Percentiles rank a stretch among this genome's conserved stretches.
Evolutionary conservation across 2,113 vertebrate species (phyloP).

Genomic region (Meleagris gallopavo): DNA sequence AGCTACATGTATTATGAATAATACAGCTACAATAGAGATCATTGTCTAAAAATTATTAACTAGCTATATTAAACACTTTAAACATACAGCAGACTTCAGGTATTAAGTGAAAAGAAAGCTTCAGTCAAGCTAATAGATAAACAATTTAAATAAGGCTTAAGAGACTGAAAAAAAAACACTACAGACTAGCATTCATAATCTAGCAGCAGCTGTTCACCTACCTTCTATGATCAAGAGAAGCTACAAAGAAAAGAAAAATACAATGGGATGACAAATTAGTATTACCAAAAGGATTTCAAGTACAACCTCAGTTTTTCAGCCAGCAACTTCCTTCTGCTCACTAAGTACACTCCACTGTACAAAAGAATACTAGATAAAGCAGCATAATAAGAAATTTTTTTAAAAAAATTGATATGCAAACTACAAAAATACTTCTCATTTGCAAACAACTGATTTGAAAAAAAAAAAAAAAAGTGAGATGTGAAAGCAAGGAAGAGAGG

Average conservation of each 20-base stretch:
- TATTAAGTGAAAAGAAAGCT: neutral
- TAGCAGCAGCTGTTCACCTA: neutral
- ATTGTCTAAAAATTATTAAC: neutral
- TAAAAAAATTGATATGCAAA: neutral
- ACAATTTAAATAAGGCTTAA: neutral
- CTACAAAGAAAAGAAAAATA: neutral
- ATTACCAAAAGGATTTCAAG: neutral
- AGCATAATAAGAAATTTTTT: neutral
- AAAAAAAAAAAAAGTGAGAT: neutral
- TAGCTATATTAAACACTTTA: neutral
- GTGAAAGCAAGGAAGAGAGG: neutral
- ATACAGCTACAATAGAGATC: neutral
- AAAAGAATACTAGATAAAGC: neutral
- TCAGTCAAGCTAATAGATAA: neutral
- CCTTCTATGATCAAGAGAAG: neutral
- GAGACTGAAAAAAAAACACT: neutral
- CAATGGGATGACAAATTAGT: neutral
- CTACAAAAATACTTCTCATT: neutral
- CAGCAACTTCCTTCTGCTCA: neutral
- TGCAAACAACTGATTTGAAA: neutral
- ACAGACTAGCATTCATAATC: neutral
- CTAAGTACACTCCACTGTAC: neutral
- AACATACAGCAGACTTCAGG: neutral
- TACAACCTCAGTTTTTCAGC: neutral
- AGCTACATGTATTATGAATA: neutral